Percentiles rank a stretch among this genome's conserved stretches.
Evolutionary conservation across 2,888 invertebrate species (phyloP).

Genomic region (Eurytoma adleriae): DNA sequence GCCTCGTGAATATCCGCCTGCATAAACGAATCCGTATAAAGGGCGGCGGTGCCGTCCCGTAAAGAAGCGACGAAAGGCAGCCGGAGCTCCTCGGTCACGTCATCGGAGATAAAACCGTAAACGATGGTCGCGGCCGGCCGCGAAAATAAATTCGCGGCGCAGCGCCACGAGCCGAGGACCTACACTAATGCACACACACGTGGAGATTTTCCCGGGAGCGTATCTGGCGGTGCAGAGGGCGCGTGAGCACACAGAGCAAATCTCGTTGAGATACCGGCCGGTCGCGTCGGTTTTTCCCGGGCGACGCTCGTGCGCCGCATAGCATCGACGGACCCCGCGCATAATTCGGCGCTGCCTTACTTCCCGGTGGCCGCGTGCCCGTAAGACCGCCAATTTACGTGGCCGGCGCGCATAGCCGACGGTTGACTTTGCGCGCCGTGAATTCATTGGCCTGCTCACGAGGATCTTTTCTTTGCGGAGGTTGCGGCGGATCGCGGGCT

Average conservation of each 20-base stretch:
- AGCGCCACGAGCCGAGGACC: background rate
- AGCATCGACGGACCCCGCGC: slow-evolving; percentile 1
- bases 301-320: slow-evolving; percentile 32
- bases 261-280: slow-evolving; percentile 61
- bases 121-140: slow-evolving; percentile 12
- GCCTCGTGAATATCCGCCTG: background rate
- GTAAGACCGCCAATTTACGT: slow-evolving; percentile 29
- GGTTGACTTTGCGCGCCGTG: slow-evolving; percentile 18
- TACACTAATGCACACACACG: background rate
- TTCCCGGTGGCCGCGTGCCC: slow-evolving; percentile 2
- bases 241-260: slow-evolving; percentile 54
- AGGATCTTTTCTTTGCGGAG: background rate
- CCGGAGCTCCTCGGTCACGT: slow-evolving; percentile 8
- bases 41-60: background rate
- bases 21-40: too few relatives aligned
- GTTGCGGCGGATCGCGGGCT: too few relatives aligned
- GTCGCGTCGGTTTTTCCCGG: slow-evolving; percentile 34
- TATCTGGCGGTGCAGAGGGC: slow-evolving; percentile 9
- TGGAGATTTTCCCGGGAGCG: slow-evolving; percentile 20
- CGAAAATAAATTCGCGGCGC: slow-evolving; percentile 32
- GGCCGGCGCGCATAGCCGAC: background rate
- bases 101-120: slow-evolving; percentile 41
- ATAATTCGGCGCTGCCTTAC: slow-evolving; percentile 37
- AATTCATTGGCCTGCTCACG: background rate
- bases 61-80: background rate